A percentile compares a stretch with the other conserved stretches of the same genome.
Evolutionary conservation across 1,140 invertebrate species (phyloP).

Genomic region (Caenorhabditis tropicalis): DNA sequence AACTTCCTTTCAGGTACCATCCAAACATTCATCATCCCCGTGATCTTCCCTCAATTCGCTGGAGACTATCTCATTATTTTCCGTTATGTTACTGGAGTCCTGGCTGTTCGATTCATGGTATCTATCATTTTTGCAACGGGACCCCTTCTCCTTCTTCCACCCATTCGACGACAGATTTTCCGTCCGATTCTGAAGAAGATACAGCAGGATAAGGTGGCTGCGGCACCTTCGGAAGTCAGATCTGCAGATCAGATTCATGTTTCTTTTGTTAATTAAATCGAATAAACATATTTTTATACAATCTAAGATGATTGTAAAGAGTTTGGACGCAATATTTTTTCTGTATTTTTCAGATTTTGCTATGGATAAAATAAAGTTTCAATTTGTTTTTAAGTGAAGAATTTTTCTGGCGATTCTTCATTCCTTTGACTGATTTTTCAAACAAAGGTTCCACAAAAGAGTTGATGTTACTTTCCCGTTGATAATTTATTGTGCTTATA

Average conservation of each 20-base stretch:
- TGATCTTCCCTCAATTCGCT: constrained; percentile 21
- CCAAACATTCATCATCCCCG: constrained; percentile 6
- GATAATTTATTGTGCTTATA: no score
- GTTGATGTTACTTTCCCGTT: no score
- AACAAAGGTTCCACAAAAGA: no score
- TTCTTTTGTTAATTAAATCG: constrained; percentile 5
- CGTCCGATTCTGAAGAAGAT: not conserved
- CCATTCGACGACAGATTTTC: not conserved
- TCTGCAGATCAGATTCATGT: constrained; percentile 8
- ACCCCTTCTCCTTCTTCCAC: not conserved
- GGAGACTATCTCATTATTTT: constrained; percentile 1
- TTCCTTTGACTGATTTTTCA: no score
- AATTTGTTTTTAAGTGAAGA: no score
- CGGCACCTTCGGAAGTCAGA: not conserved
- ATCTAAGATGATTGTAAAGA: no score
- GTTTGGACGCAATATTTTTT: no score
- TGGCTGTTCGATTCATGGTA: constrained; percentile 17
- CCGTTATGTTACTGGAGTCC: not conserved
- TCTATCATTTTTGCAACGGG: constrained; percentile 26
- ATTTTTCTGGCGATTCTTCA: no score
- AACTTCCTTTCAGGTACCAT: not conserved
- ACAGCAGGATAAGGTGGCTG: not conserved
- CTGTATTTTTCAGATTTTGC: no score
- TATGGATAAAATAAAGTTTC: no score
- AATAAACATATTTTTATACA: no score